Base-by-base conservation (phyloP, 1,140 invertebrate genomes). In the Phocides pigmalion region DNA sequence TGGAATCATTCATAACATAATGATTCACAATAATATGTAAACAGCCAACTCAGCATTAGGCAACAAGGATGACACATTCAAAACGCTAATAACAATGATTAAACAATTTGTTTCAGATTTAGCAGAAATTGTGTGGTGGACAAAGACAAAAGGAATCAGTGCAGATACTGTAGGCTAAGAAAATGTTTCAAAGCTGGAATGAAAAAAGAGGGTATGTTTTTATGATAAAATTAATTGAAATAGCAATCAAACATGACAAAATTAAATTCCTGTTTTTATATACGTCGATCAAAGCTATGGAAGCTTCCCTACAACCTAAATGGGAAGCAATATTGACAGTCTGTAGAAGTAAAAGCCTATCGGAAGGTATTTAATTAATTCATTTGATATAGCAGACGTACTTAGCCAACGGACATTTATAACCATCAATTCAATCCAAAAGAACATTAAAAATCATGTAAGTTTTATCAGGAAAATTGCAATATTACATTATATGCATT, bases 181-280 rank as follows among this genome's bases (percentile, higher is more conserved):
- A 99, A 99, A 92, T 99, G 98, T 81, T 98, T 99, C 84, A 97
- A 98, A 86, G 98, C 97, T 54, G 98, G 98, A 59, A 99, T 99
- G 98, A 99, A 98, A 91, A 99, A 99, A 93, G 98, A 99, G 96
- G 97, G 97, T 98, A 65, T 16, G 12, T 14, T 19, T 20, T 25
- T 14, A 42, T 22, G 44, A 6, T 37, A 32, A 15, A 51, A 16
- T 46, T 46, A 22, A 22, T n/a, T n/a, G n/a, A n/a, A n/a, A n/a
- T n/a, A n/a, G n/a, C n/a, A n/a, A n/a, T n/a, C n/a, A n/a, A n/a
- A n/a, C n/a, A n/a, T n/a, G n/a, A 5, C 2, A 22, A 22, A 3
- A 22, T 22, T 22, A 2, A 22, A 22, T 22, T 2, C 28, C 2
- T 11, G 28, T 0, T 1, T 4, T 3, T 11, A 32, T 11, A 4